A percentile compares a stretch with the other conserved stretches of the same genome.
These are phyloP conservation scores for Orbicella faveolata DNA, from an alignment of 64 coral and sea anemone genomes.

Conservation along the genomic window DNA sequence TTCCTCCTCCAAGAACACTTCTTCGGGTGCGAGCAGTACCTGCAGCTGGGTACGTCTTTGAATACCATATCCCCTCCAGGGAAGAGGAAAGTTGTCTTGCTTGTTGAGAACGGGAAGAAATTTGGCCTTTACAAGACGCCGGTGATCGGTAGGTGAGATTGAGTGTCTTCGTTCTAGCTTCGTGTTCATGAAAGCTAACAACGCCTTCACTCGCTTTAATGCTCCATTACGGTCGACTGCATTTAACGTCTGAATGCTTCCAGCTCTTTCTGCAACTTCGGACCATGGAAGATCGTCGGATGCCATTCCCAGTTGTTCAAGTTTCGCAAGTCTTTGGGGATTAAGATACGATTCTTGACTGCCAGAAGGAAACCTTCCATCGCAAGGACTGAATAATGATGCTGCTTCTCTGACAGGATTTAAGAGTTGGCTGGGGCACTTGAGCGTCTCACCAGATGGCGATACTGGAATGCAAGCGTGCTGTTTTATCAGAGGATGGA, in stretches of 20 bases:
- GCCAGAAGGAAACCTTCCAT: conserved; percentile 63
- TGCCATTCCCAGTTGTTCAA: conserved; percentile 65
- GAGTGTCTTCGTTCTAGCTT: conserved; percentile 10
- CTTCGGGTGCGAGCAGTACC: conserved; percentile 14
- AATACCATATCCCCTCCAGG: conserved; percentile 62
- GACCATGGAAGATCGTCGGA: conserved; percentile 49
- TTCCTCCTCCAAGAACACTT: conserved; percentile 19
- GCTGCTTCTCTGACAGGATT: conserved; percentile 47
- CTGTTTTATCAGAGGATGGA: neutral
- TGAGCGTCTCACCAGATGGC: conserved; percentile 38
- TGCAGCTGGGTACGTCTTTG: neutral
- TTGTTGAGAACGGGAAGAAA: conserved; percentile 75
- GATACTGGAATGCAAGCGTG: conserved; percentile 62
- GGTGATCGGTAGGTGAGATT: too few species aligned
- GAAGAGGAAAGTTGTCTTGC: conserved; percentile 50
- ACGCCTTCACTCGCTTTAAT: conserved; percentile 3
- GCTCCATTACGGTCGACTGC: neutral
- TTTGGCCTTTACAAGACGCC: conserved; percentile 17
- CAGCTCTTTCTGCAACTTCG: conserved; percentile 61
- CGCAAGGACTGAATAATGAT: conserved; percentile 44
- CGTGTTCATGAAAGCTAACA: conserved; percentile 28
- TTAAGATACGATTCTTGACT: conserved; percentile 25
- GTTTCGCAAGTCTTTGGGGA: conserved; percentile 27
- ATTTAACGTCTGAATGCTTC: conserved; percentile 32
- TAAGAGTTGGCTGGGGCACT: conserved; percentile 53